Conservation (phyloP, 2,113 vertebrate species). For the Chrysemys picta region DNA sequence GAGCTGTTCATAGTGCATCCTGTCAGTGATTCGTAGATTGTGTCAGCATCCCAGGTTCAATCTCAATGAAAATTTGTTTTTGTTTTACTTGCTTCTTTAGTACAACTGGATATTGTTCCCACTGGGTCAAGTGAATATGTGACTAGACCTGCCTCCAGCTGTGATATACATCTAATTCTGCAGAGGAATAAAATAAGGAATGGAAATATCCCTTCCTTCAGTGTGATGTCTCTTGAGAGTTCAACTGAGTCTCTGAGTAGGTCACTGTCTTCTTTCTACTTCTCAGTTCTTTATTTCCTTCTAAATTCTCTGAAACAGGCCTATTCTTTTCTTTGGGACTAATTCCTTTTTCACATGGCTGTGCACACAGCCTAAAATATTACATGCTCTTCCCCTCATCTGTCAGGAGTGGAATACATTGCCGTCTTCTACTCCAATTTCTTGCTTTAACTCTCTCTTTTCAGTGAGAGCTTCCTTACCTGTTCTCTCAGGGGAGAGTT, state of each 20-base stretch:
- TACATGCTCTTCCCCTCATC: neutral
- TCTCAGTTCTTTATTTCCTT: conserved; percentile 27
- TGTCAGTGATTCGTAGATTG: fast-evolving
- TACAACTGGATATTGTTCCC: conserved; percentile 19
- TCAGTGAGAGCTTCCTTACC: conserved; percentile 33
- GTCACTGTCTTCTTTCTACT: conserved; percentile 8
- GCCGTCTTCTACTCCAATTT: conserved; percentile 15
- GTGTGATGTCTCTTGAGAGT: neutral
- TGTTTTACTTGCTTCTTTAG: neutral
- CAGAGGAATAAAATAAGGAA: conserved; percentile 10
- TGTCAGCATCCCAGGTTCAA: fast-evolving
- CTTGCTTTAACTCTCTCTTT: conserved; percentile 66
- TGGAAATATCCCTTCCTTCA: conserved; percentile 35
- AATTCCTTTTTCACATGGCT: neutral
- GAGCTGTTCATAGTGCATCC: neutral
- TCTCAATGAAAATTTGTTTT: neutral
- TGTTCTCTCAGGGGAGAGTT: conserved; percentile 43
- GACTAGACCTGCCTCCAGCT: conserved; percentile 37
- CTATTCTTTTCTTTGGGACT: neutral
- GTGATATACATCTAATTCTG: conserved; percentile 1
- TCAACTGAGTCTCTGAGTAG: neutral
- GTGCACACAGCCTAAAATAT: neutral
- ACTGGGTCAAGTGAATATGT: neutral
- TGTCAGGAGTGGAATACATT: neutral
- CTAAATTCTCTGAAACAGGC: conserved; percentile 1